These are phyloP conservation scores for Campoplex capitator DNA, from an alignment of 2,888 invertebrate genomes.

Conservation along the genomic window DNA sequence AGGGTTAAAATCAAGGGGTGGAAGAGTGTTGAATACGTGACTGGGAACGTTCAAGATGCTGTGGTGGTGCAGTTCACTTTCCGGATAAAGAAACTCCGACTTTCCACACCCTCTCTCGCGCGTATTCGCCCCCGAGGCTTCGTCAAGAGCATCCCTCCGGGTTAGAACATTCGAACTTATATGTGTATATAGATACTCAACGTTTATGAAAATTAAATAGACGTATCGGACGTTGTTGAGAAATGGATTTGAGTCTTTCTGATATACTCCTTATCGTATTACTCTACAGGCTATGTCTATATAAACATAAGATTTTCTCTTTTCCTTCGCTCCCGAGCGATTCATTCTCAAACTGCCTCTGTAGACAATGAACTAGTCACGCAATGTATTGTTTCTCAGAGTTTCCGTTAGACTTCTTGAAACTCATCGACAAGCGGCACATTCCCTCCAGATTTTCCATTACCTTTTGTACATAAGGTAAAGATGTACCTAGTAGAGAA, in stretches of 20 bases:
- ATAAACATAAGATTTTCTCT: slow-evolving; percentile 6
- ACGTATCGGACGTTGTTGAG: background rate
- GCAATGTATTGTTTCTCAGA: slow-evolving; percentile 61
- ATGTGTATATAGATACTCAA: background rate
- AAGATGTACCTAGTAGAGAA: slow-evolving; percentile 16
- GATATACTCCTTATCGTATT: background rate
- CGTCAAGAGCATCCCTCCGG: slow-evolving; percentile 36
- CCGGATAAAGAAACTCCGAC: slow-evolving; percentile 59
- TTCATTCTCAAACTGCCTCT: slow-evolving; percentile 48
- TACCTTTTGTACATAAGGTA: slow-evolving; percentile 53
- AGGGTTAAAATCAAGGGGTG: slow-evolving; percentile 62
- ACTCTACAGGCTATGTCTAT: background rate
- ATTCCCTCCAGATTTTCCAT: slow-evolving; percentile 45
- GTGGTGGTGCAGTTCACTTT: slow-evolving; percentile 46
- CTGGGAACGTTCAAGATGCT: slow-evolving; percentile 60
- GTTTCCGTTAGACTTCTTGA: slow-evolving; percentile 42
- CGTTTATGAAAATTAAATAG: background rate
- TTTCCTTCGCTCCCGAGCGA: slow-evolving; percentile 52
- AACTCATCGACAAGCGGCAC: slow-evolving; percentile 20
- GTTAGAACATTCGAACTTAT: slow-evolving; percentile 13
- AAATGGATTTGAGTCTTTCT: background rate
- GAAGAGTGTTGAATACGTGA: slow-evolving; percentile 64
- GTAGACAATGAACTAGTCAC: slow-evolving; percentile 30
- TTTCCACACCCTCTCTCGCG: slow-evolving; percentile 12
- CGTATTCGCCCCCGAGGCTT: slow-evolving; percentile 42